phyloP scores from a whole-genome alignment of 2,888 invertebrate species.

The Frankliniella intonsa region DNA sequence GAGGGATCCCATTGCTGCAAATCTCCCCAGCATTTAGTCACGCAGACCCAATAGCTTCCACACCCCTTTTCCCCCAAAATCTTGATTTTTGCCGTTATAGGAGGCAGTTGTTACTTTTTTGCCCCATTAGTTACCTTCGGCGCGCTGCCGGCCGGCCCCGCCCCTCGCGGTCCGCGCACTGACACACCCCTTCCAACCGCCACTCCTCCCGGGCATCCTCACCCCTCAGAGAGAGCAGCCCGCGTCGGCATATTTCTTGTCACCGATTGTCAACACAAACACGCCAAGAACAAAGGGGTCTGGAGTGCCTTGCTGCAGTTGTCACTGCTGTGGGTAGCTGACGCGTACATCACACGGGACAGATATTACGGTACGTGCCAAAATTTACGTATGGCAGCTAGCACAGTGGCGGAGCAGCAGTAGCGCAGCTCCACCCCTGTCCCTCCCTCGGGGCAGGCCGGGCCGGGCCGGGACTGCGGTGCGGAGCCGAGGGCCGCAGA shows the following conservation, averaged over 20 bases:
- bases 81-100: conserved; percentile 1
- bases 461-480: not conserved
- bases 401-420: too few species aligned
- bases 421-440: not conserved
- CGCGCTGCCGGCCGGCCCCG: not conserved
- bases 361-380: conserved; percentile 25
- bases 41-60: not conserved
- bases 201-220: not conserved
- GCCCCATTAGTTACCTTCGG: conserved; percentile 10
- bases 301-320: not conserved
- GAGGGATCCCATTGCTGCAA: not conserved
- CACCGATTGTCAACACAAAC: conserved; percentile 26
- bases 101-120: not conserved
- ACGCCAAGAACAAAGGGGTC: conserved; percentile 14
- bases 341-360: conserved; percentile 16
- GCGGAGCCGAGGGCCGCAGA: not conserved
- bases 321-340: not conserved
- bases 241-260: conserved; percentile 17
- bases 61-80: not conserved
- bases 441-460: not conserved
- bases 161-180: conserved; percentile 8
- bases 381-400: not conserved
- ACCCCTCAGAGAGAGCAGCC: not conserved
- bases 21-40: not conserved
- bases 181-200: conserved; percentile 9